Conservation (phyloP, 2,113 vertebrate species). For the Gopherus evgoodei region DNA sequence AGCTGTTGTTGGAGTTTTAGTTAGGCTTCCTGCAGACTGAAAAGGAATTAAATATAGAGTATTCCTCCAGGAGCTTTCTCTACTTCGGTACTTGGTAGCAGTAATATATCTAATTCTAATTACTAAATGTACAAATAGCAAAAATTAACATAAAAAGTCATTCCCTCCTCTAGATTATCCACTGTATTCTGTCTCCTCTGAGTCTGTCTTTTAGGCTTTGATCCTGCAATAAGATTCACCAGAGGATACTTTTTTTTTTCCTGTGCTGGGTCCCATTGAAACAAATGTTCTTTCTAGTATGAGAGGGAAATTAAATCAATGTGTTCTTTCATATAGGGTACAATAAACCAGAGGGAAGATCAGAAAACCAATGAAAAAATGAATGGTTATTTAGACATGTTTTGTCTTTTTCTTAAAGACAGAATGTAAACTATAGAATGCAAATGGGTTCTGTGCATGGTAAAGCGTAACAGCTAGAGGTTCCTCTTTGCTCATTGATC, state of each 20-base stretch:
- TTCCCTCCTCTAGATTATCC: neutral
- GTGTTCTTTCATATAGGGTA: neutral
- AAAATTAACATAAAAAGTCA: neutral
- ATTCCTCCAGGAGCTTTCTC: neutral
- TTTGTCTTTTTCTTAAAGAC: neutral
- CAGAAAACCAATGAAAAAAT: neutral
- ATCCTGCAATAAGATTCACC: neutral
- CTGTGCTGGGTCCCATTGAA: neutral
- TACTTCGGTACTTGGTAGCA: neutral
- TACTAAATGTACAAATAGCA: neutral
- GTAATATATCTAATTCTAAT: neutral
- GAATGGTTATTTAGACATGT: neutral
- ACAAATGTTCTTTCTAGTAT: neutral
- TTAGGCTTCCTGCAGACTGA: neutral
- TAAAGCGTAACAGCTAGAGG: neutral
- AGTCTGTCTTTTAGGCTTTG: conserved; percentile 5
- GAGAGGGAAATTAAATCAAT: neutral
- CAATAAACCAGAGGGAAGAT: neutral
- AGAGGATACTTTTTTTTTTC: neutral
- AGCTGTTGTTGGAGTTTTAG: neutral
- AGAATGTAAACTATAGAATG: neutral
- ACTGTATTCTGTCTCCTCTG: neutral
- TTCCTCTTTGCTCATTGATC: neutral
- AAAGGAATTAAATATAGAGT: no score
- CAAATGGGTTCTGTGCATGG: neutral